Base-by-base conservation (phyloP, 2,888 invertebrate genomes). In the Orthosia incerta region DNA sequence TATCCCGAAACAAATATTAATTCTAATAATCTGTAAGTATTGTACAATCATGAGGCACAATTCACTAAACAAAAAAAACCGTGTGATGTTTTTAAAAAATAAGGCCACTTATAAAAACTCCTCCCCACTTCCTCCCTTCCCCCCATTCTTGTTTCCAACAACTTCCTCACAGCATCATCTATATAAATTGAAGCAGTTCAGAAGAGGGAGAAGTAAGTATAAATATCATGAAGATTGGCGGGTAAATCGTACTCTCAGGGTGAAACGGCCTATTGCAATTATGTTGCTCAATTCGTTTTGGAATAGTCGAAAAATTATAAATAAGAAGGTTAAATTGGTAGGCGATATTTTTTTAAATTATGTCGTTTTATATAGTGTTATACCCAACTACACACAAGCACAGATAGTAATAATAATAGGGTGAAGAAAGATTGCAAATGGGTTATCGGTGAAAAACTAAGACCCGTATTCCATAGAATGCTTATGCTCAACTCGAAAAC, bases 91-190 rank as follows among this genome's bases (percentile, higher is more conserved):
- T 31, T 31, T 31, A 7, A 7, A 7, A 31, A 31, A 31, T 31
- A 31, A 31, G 31, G 5, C 31, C 31, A 31, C 0, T 31, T 31
- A 31, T 31, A 65, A 71, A 56, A 60, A 39, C 26, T 66, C 53
- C 13, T 16, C 2, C 12, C n/a, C 13, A 0, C 16, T 55, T 20
- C 16, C 31, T 13, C 39, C 1, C n/a, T 55, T 20, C 16, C 31
- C 13, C 13, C 20, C 20, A 48, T 16, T 39, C 20, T 51, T 56
- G 46, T 45, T 57, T 46, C 16, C 56, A 76, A 68, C 9, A 79
- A 64, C 55, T 65, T 81, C 48, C 51, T 60, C 20, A 45, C 39
- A 31, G 53, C 46, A 63, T 73, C 45, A 69, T 69, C 62, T 69
- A 73, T 31, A 73, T 69, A 63, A 73, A 69, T 69, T 50, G 56